Conservation (phyloP, 2,888 invertebrate species). For the Campaea margaritaria region DNA sequence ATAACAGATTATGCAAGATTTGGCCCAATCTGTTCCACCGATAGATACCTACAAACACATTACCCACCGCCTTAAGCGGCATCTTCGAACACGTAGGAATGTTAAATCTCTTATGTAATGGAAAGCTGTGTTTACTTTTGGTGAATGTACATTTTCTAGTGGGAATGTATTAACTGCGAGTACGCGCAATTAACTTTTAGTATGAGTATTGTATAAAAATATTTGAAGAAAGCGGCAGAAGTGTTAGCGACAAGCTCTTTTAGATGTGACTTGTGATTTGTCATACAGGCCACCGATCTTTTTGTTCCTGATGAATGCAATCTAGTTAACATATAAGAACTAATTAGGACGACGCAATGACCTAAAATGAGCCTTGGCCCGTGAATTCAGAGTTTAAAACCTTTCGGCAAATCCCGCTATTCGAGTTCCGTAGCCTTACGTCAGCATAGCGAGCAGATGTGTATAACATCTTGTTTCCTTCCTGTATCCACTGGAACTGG, state of each 20-base stretch:
- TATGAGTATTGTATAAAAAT: conserved; percentile 28
- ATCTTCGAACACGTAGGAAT: conserved; percentile 31
- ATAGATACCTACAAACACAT: conserved; percentile 8
- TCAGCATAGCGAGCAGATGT: conserved; percentile 3
- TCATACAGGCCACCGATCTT: too few relatives aligned
- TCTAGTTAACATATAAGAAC: too few relatives aligned
- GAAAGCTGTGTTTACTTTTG: conserved; percentile 43
- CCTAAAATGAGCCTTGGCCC: background rate
- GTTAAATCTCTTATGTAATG: conserved; percentile 35
- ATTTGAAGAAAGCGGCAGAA: conserved; percentile 31
- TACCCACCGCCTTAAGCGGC: conserved; percentile 31
- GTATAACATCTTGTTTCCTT: conserved; percentile 3
- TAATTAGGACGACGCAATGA: too few relatives aligned
- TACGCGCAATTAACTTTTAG: conserved; percentile 39
- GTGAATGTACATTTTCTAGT: conserved; percentile 36
- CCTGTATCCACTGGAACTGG: background rate
- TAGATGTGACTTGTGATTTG: too few relatives aligned
- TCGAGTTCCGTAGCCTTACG: background rate
- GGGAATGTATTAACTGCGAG: conserved; percentile 34
- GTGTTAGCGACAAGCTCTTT: too few relatives aligned
- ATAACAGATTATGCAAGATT: conserved; percentile 37
- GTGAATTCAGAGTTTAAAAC: conserved; percentile 5
- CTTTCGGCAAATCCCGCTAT: conserved; percentile 1
- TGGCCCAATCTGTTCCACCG: conserved; percentile 30
- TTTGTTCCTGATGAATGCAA: too few relatives aligned